Evolutionary conservation across 2,113 vertebrate genomes (phyloP), one percentile per base, ranked within the genome.

Genomic region (Chaenocephalus aceratus): DNA sequence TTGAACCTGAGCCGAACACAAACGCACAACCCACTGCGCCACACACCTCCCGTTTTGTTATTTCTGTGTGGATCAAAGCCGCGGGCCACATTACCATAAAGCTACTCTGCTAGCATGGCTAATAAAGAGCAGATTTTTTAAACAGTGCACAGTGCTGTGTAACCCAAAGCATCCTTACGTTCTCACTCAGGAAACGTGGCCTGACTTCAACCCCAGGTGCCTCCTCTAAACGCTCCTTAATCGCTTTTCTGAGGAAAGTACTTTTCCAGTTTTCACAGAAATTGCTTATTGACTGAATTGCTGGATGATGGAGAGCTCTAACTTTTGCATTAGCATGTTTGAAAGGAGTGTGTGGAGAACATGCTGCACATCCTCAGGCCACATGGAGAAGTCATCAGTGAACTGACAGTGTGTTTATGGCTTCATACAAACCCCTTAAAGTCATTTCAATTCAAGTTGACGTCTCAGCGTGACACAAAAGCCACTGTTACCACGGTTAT

Each of bases 201-300:
- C 64, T 75, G 70, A 76, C 70, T 53, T 79, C 56, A 30, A 41
- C 58, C 73, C 72, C 48, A 69, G 36, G 10, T 53, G 15, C 7
- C 52, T 61, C 26, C 45, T 61, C 58, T 21, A 76, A 68, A 62
- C 75, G 67, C 16, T 34, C 61, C 79, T 80, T 76, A 46, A 76
- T 86, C 82, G 14, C 58, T 75, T 79, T 10, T 66, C 72, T n/a
- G 60, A 54, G 16, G 3, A 7, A 76, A 85, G 79, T 66, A 73
- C 48, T 89, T 93, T 76, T 72, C 80, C 86, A 89, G 75, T 41
- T 60, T 69, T 70, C 62, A 54, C 83, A 92, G 87, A 92, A 91
- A 85, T 84, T 56, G 68, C 80, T 80, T n/a, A 65, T 15, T 73
- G 73, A 80, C 46, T 77, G 71, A 82, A 65, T 78, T 79, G 80